Conservation (phyloP, 2,797 vertebrate genomes). For the Enteromius treurensis region DNA sequence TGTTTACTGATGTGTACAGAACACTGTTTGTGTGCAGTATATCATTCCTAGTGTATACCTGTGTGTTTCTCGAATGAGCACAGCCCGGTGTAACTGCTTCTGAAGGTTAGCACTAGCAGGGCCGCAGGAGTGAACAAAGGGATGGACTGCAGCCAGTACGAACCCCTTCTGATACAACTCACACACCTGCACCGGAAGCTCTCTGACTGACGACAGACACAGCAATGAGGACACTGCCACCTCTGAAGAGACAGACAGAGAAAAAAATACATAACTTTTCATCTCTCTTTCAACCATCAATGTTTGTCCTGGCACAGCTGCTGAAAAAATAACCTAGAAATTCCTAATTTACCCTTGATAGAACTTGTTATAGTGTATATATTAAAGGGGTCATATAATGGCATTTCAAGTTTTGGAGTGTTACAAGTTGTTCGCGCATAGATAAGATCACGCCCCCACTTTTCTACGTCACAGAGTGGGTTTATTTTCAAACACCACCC, state of each 20-base stretch:
- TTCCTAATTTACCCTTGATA: background rate
- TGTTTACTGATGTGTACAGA: background rate
- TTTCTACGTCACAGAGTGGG: too few relatives aligned
- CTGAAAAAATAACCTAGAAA: background rate
- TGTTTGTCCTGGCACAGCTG: background rate
- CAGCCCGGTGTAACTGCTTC: constrained; percentile 91
- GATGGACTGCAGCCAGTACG: constrained; percentile 88
- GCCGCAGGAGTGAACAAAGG: constrained; percentile 89
- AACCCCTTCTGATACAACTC: constrained; percentile 93
- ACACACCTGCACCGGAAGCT: constrained; percentile 89
- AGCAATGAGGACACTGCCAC: constrained; percentile 86
- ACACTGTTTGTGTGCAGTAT: background rate
- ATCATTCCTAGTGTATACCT: constrained; percentile 62
- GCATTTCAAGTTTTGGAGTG: too few relatives aligned
- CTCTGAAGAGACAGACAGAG: constrained; percentile 67
- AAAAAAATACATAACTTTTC: background rate
- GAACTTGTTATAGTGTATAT: background rate
- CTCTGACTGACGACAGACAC: constrained; percentile 87
- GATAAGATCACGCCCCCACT: too few relatives aligned
- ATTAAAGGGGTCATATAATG: background rate
- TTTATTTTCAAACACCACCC: too few relatives aligned
- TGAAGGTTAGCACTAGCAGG: constrained; percentile 84
- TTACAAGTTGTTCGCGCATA: too few relatives aligned
- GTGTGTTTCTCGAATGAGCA: constrained; percentile 84
- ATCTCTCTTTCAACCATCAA: background rate